A percentile compares a stretch with the other conserved stretches of the same genome.
Conservation (phyloP, 2,113 vertebrate genomes). For the Platysternon megacephalum region DNA sequence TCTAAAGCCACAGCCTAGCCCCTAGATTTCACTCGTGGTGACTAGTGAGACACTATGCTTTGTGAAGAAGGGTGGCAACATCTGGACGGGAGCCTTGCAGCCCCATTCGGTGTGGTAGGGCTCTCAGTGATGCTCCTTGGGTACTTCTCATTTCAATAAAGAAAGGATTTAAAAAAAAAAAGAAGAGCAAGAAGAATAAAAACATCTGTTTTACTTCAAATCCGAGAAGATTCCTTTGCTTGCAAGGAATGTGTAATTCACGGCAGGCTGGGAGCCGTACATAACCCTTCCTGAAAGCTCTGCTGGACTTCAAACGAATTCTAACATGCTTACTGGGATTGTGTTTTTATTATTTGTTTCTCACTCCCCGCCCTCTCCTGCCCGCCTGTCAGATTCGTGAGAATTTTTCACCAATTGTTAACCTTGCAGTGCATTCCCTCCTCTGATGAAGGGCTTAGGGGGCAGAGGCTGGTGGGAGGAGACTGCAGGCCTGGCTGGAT, state of each 20-base stretch:
- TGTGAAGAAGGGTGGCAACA: accelerated
- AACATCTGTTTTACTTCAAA: constrained; percentile 85
- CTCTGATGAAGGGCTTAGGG: not conserved
- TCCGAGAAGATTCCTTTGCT: constrained; percentile 76
- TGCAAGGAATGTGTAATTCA: constrained; percentile 81
- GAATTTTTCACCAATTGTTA: constrained; percentile 64
- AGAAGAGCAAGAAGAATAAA: constrained; percentile 26
- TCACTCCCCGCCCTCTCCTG: not conserved
- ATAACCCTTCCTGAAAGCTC: constrained; percentile 74
- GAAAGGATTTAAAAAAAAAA: constrained; percentile 12
- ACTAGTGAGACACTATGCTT: accelerated
- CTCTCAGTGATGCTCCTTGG: constrained; percentile 57
- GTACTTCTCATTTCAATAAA: constrained; percentile 54
- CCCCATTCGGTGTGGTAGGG: constrained; percentile 31
- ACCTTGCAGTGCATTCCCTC: constrained; percentile 16
- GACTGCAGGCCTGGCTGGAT: not conserved
- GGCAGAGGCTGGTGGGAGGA: not conserved
- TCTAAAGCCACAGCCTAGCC: not conserved
- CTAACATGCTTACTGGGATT: constrained; percentile 77
- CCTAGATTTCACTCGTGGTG: not conserved
- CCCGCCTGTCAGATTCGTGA: constrained; percentile 61
- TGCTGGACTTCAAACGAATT: constrained; percentile 81
- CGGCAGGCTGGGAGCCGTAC: constrained; percentile 71
- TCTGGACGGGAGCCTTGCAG: not conserved
- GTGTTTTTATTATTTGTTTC: constrained; percentile 73